Conservation (phyloP, 2,797 vertebrate species). For the Enteromius paludinosus region DNA sequence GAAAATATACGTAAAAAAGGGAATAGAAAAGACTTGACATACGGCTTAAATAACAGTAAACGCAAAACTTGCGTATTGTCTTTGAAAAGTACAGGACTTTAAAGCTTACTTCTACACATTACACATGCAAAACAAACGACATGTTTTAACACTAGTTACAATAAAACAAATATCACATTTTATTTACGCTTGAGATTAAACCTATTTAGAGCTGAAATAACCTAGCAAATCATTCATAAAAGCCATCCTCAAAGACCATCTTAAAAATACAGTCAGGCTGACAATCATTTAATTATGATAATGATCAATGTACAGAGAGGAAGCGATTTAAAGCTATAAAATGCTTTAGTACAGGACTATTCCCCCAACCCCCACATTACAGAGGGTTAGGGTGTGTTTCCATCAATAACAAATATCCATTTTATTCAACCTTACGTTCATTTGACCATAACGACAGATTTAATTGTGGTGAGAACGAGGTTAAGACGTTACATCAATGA, state of each 20-base stretch:
- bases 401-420: not conserved
- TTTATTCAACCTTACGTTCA: not conserved
- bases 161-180: not conserved
- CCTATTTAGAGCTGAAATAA: constrained; percentile 8
- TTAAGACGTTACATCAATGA: not conserved
- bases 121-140: not conserved
- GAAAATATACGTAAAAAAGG: not conserved
- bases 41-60: not conserved
- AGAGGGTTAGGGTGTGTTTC: constrained; percentile 21
- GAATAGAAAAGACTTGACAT: not conserved
- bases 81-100: not conserved
- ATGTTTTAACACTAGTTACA: not conserved
- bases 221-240: not conserved
- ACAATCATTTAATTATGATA: not conserved
- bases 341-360: constrained; percentile 26
- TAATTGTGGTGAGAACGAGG: not conserved
- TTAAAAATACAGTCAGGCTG: not conserved
- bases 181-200: not conserved
- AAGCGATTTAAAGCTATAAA: not conserved
- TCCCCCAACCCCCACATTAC: constrained; percentile 41
- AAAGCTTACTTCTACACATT: not conserved
- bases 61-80: not conserved
- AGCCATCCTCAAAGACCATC: not conserved
- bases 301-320: not conserved
- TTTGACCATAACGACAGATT: not conserved